These are phyloP conservation scores for Agrotis puta DNA, from an alignment of 2,888 invertebrate genomes.

Conservation along the genomic window DNA sequence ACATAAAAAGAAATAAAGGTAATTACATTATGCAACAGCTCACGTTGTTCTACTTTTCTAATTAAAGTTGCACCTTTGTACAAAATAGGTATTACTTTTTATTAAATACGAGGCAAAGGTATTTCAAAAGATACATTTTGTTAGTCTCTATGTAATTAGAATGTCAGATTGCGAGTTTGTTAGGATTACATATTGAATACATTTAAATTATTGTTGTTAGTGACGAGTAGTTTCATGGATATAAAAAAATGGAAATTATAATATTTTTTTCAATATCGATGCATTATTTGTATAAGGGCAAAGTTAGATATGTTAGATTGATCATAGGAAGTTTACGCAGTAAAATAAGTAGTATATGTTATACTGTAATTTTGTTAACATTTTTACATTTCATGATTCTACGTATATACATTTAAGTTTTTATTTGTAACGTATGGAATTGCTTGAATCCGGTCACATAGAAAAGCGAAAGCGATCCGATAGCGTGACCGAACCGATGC, in stretches of 20 bases:
- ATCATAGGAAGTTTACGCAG: background rate
- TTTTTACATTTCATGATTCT: background rate
- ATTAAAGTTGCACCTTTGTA: conserved; percentile 8
- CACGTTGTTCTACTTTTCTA: background rate
- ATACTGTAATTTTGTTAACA: background rate
- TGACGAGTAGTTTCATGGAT: background rate
- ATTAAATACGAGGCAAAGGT: conserved; percentile 1
- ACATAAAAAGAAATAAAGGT: background rate
- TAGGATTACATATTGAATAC: background rate
- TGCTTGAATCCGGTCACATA: too few relatives aligned
- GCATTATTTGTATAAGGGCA: too few relatives aligned
- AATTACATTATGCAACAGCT: background rate
- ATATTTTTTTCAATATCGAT: too few relatives aligned
- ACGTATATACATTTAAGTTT: background rate
- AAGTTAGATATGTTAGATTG: too few relatives aligned
- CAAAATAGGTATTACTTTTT: background rate
- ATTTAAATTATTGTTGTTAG: background rate
- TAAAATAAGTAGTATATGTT: background rate
- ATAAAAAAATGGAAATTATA: too few relatives aligned
- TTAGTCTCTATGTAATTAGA: background rate
- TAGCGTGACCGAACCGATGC: too few relatives aligned
- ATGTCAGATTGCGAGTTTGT: background rate
- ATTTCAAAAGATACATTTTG: background rate
- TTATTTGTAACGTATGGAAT: too few relatives aligned
- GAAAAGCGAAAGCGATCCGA: too few relatives aligned